These are phyloP conservation scores for Ophonus ardosiacus DNA, from an alignment of 2,888 invertebrate species.

Conservation along the genomic window DNA sequence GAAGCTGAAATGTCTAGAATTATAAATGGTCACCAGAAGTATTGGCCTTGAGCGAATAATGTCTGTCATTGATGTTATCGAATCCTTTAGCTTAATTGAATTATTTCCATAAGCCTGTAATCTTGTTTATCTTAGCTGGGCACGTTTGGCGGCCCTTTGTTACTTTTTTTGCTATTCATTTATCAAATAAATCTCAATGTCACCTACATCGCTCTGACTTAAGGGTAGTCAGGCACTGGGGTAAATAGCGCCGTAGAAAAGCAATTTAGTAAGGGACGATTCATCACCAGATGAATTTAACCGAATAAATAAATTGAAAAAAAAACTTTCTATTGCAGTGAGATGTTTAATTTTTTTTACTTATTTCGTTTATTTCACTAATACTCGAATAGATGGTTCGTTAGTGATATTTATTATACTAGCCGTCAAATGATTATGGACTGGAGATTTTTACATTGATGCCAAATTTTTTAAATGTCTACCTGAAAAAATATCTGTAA, in stretches of 20 bases:
- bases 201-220: constrained; percentile 28
- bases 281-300: not conserved
- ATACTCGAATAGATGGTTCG: no score
- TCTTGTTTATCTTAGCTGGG: constrained; percentile 37
- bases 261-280: not conserved
- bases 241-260: not conserved
- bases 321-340: not conserved
- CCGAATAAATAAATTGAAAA: not conserved
- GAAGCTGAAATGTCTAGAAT: constrained; percentile 3
- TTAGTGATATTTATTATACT: no score
- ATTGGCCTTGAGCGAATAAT: constrained; percentile 24
- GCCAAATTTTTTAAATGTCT: no score
- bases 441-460: no score
- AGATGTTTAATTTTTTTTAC: not conserved
- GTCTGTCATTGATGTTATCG: constrained; percentile 38
- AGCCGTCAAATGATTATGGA: no score
- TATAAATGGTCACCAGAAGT: constrained; percentile 33
- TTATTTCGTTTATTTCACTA: not conserved
- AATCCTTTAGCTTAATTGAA: constrained; percentile 38
- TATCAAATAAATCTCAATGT: constrained; percentile 49
- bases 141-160: constrained; percentile 25
- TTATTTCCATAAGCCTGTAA: constrained; percentile 43
- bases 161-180: constrained; percentile 39
- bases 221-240: not conserved
- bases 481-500: no score